phyloP scores from a whole-genome alignment of 2,113 vertebrate genomes.

The Gallinago jamesoni region DNA sequence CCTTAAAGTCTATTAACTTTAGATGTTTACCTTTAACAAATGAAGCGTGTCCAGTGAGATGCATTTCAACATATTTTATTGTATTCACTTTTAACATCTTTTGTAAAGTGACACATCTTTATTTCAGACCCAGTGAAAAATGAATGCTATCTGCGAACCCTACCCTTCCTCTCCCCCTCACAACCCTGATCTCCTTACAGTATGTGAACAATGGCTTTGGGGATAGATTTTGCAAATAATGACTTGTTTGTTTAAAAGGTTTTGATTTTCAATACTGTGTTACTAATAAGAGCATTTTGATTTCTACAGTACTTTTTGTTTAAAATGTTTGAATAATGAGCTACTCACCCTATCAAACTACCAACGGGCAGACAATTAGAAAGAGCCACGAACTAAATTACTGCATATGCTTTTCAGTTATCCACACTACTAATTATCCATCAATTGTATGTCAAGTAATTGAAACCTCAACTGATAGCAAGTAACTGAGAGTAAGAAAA shows the following conservation, averaged over 20 bases:
- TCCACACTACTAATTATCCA: constrained; percentile 52
- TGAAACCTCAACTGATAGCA: constrained; percentile 39
- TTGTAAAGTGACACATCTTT: background rate
- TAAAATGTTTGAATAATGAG: constrained; percentile 17
- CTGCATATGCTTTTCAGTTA: constrained; percentile 42
- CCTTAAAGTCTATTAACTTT: background rate
- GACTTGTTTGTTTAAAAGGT: background rate
- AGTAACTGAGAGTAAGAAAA: background rate
- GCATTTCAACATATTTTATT: background rate
- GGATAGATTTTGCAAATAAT: background rate
- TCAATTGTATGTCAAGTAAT: constrained; percentile 16
- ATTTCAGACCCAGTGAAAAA: background rate
- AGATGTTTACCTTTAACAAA: background rate
- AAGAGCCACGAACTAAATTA: constrained; percentile 50
- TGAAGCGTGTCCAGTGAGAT: background rate
- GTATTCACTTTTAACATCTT: background rate
- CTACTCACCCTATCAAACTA: constrained; percentile 6
- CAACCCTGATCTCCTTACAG: background rate
- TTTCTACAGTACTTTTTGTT: background rate
- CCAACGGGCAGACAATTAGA: constrained; percentile 39
- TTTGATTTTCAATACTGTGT: background rate
- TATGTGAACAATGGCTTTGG: background rate
- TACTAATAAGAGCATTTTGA: background rate
- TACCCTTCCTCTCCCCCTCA: background rate
- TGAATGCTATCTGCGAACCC: background rate